Evolutionary conservation across 2,888 invertebrate genomes (phyloP), one percentile per base, ranked within the genome.

Genomic region (Spodoptera picta): DNA sequence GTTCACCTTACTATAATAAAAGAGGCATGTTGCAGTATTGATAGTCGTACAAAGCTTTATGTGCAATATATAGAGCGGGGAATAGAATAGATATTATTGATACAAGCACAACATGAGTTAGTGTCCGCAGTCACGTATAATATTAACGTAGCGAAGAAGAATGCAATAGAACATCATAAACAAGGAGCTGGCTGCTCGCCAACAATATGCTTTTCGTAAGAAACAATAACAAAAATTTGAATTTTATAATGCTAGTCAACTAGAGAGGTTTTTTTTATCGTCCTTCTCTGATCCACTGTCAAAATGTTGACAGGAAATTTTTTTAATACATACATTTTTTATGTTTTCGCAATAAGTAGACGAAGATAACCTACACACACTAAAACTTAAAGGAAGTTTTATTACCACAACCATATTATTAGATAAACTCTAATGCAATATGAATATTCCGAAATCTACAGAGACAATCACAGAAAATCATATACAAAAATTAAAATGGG

Each of bases 401-500:
- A 27, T 2, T 3, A 27, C 1, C 4, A 27, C 27, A 1, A 19
- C 2, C 19, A 19, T 2, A 19, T 19, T 19, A 19, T 19, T 31
- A 47, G 2, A 24, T 0, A 7, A 24, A 12, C 4, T 48, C 5
- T 7, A 12, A 5, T 24, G 4, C 24, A 23, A 47, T 19, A 48
- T 24, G 31, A 11, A 24, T 47, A 24, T 6, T 12, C 5, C 19
- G 1, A 48, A 5, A 12, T 6, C 7, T 48, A 12, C 4, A 27
- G n/a, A 12, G 1, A 6, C 31, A 3, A 42, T 9, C 4, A 9
- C 23, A 55, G 24, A 41, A 43, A 51, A 51, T 10, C 27, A 27
- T 23, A 47, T 42, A 19, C 24, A 56, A 52, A 52, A 58, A 67
- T 56, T 60, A 50, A 45, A 83, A 84, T 86, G 81, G 75, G 80